Evolutionary conservation across 2,888 invertebrate species (phyloP).

Genomic region (Thecophora atra): DNA sequence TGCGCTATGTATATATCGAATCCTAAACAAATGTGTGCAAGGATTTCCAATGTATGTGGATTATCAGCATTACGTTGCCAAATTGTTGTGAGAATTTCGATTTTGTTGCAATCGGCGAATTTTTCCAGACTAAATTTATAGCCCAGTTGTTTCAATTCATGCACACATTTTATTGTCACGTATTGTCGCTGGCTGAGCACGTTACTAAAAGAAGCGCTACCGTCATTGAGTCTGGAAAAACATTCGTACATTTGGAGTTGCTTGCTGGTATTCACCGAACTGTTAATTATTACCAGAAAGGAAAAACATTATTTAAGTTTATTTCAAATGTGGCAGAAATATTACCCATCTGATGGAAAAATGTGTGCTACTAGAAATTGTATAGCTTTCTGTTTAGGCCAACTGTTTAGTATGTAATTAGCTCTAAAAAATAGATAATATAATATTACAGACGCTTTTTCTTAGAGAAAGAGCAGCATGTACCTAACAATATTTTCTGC

Average conservation of each 20-base stretch:
- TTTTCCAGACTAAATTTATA: conserved; percentile 63
- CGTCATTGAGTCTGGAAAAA: conserved; percentile 62
- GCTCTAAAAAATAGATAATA: conserved; percentile 50
- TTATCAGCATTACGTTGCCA: conserved; percentile 63
- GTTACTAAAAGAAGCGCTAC: conserved; percentile 56
- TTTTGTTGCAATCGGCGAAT: conserved; percentile 63
- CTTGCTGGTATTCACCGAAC: conserved; percentile 57
- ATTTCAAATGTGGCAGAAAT: background rate
- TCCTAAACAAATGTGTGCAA: conserved; percentile 64
- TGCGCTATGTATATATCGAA: conserved; percentile 61
- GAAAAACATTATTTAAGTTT: background rate
- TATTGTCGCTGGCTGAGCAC: conserved; percentile 61
- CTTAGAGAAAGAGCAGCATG: background rate
- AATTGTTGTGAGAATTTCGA: conserved; percentile 62
- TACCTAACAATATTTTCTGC: conserved; percentile 60
- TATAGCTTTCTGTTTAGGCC: conserved; percentile 60
- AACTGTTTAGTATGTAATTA: conserved; percentile 63
- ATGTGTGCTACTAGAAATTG: conserved; percentile 61
- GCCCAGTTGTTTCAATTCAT: conserved; percentile 63
- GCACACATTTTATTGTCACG: conserved; percentile 63
- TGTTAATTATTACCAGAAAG: conserved; percentile 30
- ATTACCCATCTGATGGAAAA: conserved; percentile 61
- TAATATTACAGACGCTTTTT: background rate
- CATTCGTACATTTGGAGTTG: conserved; percentile 65
- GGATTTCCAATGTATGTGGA: conserved; percentile 58